Conservation (phyloP, 2,888 invertebrate species). For the Epicampocera succincta region DNA sequence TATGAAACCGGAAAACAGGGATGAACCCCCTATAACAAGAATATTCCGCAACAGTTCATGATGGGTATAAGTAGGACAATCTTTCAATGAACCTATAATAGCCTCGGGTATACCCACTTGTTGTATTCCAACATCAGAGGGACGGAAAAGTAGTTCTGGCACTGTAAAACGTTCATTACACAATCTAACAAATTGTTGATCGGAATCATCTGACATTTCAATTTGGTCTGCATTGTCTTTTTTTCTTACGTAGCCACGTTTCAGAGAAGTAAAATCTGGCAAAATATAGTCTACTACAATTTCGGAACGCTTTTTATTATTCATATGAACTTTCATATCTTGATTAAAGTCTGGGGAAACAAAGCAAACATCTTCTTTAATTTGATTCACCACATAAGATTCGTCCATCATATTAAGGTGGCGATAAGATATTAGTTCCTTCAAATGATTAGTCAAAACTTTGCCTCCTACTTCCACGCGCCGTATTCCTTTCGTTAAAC, state of each 20-base stretch:
- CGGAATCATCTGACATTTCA: conserved; percentile 74
- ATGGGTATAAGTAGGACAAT: conserved; percentile 88
- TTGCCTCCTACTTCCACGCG: conserved; percentile 98
- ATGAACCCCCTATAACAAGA: conserved; percentile 91
- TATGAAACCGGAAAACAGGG: conserved; percentile 91
- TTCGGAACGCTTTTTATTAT: conserved; percentile 85
- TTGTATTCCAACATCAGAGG: conserved; percentile 95
- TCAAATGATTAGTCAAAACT: conserved; percentile 97
- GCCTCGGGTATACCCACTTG: conserved; percentile 96
- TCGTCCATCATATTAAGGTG: conserved; percentile 99
- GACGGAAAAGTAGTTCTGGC: conserved; percentile 96
- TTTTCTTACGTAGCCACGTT: conserved; percentile 86
- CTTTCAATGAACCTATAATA: conserved; percentile 88
- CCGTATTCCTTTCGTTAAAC: conserved; percentile 86
- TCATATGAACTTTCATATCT: conserved; percentile 88
- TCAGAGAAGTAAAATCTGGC: conserved; percentile 96
- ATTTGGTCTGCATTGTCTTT: conserved; percentile 70
- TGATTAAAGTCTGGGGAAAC: conserved; percentile 91
- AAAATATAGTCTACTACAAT: conserved; percentile 95
- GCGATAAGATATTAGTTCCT: conserved; percentile 97
- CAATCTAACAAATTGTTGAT: conserved; percentile 90
- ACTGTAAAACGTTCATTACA: conserved; percentile 97
- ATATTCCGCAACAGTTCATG: conserved; percentile 92
- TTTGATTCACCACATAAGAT: conserved; percentile 98
- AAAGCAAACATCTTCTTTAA: conserved; percentile 98